Evolutionary conservation across 2,113 vertebrate species (phyloP).

Genomic region (Sturnira hondurensis): DNA sequence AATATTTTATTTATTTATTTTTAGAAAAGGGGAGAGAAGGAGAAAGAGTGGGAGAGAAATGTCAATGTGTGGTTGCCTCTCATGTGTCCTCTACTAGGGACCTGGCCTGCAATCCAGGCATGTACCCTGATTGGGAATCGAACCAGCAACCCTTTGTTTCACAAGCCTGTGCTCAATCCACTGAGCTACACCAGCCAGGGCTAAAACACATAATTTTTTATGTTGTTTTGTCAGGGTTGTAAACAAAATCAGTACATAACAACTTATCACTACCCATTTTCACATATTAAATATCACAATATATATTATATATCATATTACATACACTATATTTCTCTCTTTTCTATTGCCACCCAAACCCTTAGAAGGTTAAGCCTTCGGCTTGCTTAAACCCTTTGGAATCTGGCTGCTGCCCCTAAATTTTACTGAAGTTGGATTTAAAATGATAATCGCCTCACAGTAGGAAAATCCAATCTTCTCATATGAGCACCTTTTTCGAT

Average conservation of each 20-base stretch:
- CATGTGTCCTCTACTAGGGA: too few species aligned
- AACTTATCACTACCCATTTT: not conserved
- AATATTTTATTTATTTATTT: too few species aligned
- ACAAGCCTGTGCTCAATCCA: too few species aligned
- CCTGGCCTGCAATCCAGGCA: too few species aligned
- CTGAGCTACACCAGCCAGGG: too few species aligned
- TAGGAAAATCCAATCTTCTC: not conserved
- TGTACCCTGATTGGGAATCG: too few species aligned
- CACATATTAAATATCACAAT: not conserved
- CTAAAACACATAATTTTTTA: conserved; percentile 1
- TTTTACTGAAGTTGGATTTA: not conserved
- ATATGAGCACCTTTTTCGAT: not conserved
- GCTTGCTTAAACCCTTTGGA: not conserved
- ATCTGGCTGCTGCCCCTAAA: not conserved
- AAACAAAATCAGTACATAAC: not conserved
- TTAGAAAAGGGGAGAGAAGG: too few species aligned
- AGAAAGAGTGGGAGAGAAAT: too few species aligned
- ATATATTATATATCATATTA: not conserved
- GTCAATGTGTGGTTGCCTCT: too few species aligned
- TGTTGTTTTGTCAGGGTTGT: not conserved
- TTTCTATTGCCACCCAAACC: not conserved
- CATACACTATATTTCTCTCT: not conserved
- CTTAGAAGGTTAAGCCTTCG: not conserved
- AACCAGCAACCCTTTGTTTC: too few species aligned
- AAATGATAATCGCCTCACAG: not conserved